Evolutionary conservation across 2,113 vertebrate genomes (phyloP).

Genomic region (Charina bottae): DNA sequence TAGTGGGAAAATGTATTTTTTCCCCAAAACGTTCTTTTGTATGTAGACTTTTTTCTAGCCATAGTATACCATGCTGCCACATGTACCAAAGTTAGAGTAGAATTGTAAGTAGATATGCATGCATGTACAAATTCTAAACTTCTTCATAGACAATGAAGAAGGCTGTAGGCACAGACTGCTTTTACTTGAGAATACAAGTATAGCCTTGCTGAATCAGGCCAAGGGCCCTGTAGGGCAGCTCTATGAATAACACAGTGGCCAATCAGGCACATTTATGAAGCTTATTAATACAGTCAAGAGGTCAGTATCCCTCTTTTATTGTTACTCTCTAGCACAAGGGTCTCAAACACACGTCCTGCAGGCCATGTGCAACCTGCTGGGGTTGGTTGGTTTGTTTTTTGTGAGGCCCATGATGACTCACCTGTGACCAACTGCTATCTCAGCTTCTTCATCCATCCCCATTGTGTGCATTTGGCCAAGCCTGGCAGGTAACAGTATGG

Average conservation of each 20-base stretch:
- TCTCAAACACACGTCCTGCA: not conserved
- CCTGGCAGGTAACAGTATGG: not conserved
- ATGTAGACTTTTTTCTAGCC: not conserved
- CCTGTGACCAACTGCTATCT: not conserved
- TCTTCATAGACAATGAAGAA: too few relatives aligned
- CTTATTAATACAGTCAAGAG: not conserved
- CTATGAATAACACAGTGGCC: too few relatives aligned
- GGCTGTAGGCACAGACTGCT: too few relatives aligned
- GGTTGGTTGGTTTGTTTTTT: not conserved
- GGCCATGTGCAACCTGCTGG: not conserved
- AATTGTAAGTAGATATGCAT: too few relatives aligned
- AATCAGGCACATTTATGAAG: not conserved
- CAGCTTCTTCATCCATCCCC: not conserved
- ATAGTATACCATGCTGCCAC: not conserved
- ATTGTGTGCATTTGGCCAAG: not conserved
- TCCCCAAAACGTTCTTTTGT: slow-evolving; percentile 22
- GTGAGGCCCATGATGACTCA: not conserved
- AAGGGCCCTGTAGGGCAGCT: too few relatives aligned
- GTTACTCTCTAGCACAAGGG: not conserved
- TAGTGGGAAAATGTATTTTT: slow-evolving; percentile 33
- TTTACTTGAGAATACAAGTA: too few relatives aligned
- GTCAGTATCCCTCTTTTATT: not conserved
- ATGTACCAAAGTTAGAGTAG: not conserved
- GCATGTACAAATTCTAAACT: too few relatives aligned
- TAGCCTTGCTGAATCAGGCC: too few relatives aligned